Conservation (phyloP, 2,888 invertebrate genomes). For the Heliconius ethilla region DNA sequence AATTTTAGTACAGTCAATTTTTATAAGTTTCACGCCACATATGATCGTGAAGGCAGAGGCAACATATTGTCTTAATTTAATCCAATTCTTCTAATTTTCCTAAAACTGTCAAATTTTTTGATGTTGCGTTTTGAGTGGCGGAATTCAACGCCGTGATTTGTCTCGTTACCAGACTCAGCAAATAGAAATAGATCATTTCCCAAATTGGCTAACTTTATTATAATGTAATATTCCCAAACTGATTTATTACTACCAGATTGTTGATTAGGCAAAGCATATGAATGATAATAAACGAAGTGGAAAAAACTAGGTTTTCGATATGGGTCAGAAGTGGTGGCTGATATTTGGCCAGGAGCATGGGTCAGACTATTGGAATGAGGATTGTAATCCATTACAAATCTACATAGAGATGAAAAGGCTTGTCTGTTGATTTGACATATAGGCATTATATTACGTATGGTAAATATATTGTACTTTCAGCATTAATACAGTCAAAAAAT, state of each 20-base stretch:
- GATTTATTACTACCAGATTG: not conserved
- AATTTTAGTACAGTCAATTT: too few species aligned
- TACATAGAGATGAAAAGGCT: slow-evolving; percentile 9
- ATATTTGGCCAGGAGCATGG: slow-evolving; percentile 8
- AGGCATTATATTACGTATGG: not conserved
- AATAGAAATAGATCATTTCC: too few species aligned
- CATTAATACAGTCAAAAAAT: not conserved
- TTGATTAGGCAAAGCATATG: not conserved
- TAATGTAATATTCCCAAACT: not conserved
- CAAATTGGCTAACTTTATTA: not conserved
- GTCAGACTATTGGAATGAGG: slow-evolving; percentile 1
- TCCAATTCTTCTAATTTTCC: too few species aligned
- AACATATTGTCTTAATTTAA: too few species aligned
- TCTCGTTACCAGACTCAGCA: too few species aligned
- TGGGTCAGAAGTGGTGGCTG: not conserved
- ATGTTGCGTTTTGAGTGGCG: too few species aligned
- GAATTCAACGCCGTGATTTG: too few species aligned
- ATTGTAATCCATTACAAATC: not conserved
- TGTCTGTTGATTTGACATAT: slow-evolving; percentile 1
- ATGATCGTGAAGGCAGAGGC: too few species aligned
- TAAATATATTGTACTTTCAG: not conserved
- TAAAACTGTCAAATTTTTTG: too few species aligned
- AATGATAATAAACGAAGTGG: not conserved
- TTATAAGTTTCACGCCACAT: too few species aligned
- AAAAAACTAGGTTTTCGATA: not conserved